Evolutionary conservation across 2,113 vertebrate species (phyloP), one percentile per base, ranked within the genome.

Genomic region (Chaetops frenatus): DNA sequence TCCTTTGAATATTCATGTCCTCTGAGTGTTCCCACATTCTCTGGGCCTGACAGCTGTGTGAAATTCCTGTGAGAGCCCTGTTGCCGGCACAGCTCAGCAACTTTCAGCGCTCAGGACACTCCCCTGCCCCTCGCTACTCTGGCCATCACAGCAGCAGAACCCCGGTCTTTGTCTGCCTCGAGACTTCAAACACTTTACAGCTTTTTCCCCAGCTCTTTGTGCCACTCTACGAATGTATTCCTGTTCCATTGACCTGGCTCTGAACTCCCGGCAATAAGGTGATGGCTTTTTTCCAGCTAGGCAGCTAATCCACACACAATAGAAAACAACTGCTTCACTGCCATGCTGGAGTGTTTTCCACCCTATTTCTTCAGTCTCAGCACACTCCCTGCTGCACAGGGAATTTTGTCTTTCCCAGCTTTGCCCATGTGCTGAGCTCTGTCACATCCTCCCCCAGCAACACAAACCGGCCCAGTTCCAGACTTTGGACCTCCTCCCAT

Each of bases 241-340:
- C 51, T 61, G 80, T 88, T 90, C 83, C 71, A 61, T 4, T 83
- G 93, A 88, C 91, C 96, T 0, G 0, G 25, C 89, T 92, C 80
- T 91, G 94, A 92, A 92, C 91, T 72, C 76, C 21, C 16, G 2
- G 50, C 84, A 82, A 70, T 29, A 72, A 90, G 86, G 93, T 51
- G 76, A 92, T 80, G 76, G 94, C 93, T 88, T 77, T 72, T 71
- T 86, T 94, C 93, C 93, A 95, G 86, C 66, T 7, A 58, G 62
- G 88, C 92, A 79, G 82, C 88, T 91, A 89, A 95, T 81, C 69
- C 94, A 44, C 42, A 65, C 78, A 74, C 70, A 96, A 73, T 11
- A 44, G 56, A n/a, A 45, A 56, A 48, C 0, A 14, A 33, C 20
- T 5, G 84, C 61, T 84, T 71, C 0, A 2, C 15, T 20, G 90